A percentile compares a stretch with the other conserved stretches of the same genome.
phyloP scores from a whole-genome alignment of 2,797 vertebrate genomes.

The Morelia viridis region DNA sequence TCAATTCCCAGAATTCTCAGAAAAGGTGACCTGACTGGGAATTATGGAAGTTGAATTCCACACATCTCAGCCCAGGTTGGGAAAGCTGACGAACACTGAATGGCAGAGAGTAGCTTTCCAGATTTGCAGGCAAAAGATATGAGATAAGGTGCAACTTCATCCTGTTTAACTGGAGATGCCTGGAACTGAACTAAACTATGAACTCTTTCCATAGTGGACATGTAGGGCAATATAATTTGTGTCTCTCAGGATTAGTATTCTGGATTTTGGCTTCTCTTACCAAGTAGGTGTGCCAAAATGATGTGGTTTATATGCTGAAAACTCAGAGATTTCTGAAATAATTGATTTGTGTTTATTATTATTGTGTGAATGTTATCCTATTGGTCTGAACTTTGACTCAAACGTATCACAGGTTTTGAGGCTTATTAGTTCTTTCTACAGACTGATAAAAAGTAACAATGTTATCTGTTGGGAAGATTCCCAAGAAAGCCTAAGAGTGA shows the following conservation, averaged over 20 bases:
- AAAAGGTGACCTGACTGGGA: no score
- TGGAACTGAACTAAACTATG: neutral
- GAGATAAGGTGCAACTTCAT: neutral
- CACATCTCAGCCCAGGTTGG: neutral
- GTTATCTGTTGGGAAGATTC: neutral
- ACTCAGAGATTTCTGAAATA: neutral
- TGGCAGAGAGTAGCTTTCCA: neutral
- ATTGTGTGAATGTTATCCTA: neutral
- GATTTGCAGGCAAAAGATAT: neutral
- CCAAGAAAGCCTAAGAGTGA: neutral
- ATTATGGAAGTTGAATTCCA: neutral
- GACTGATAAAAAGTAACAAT: neutral
- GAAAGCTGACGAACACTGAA: neutral
- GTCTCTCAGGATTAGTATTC: neutral
- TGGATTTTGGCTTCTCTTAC: neutral
- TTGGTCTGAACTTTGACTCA: neutral
- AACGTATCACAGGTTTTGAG: neutral
- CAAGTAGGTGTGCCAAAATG: neutral
- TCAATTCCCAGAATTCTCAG: no score
- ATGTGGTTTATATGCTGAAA: neutral
- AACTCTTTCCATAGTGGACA: neutral
- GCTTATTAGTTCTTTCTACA: neutral
- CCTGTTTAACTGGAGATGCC: neutral
- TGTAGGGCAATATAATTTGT: neutral
- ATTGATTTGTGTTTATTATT: neutral